Conservation (phyloP, 2,113 vertebrate species). For the Perognathus longimembris region DNA sequence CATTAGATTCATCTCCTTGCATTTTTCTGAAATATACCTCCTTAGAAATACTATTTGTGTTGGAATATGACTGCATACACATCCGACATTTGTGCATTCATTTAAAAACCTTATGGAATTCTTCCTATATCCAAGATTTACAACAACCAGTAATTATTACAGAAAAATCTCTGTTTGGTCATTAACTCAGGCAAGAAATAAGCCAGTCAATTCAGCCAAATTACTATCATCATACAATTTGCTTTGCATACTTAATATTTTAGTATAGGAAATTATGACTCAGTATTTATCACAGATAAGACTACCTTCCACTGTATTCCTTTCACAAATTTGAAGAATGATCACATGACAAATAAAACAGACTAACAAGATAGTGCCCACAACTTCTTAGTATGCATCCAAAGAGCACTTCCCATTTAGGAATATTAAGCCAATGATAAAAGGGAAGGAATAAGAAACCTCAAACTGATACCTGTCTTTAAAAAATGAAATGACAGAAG, state of each 20-base stretch:
- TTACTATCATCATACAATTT: constrained; percentile 12
- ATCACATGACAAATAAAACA: constrained; percentile 6
- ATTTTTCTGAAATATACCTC: background rate
- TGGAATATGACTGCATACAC: constrained; percentile 1
- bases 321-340: constrained; percentile 46
- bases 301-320: constrained; percentile 38
- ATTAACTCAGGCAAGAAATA: constrained; percentile 50
- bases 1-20: background rate
- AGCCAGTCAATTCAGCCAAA: constrained; percentile 55
- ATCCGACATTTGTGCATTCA: background rate
- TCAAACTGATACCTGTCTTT: background rate
- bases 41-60: constrained; percentile 15
- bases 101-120: constrained; percentile 34
- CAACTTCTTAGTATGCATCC: background rate
- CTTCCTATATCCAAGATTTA: background rate
- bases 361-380: background rate
- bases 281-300: constrained; percentile 46
- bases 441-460: background rate
- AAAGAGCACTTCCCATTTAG: background rate
- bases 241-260: constrained; percentile 50
- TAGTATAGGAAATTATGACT: constrained; percentile 25
- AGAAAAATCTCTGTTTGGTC: constrained; percentile 28
- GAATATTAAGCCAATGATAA: background rate
- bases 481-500: background rate
- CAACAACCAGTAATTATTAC: background rate